A percentile compares a stretch with the other conserved stretches of the same genome.
Evolutionary conservation across 2,797 vertebrate genomes (phyloP).

Genomic region (Chiroxiphia lanceolata): DNA sequence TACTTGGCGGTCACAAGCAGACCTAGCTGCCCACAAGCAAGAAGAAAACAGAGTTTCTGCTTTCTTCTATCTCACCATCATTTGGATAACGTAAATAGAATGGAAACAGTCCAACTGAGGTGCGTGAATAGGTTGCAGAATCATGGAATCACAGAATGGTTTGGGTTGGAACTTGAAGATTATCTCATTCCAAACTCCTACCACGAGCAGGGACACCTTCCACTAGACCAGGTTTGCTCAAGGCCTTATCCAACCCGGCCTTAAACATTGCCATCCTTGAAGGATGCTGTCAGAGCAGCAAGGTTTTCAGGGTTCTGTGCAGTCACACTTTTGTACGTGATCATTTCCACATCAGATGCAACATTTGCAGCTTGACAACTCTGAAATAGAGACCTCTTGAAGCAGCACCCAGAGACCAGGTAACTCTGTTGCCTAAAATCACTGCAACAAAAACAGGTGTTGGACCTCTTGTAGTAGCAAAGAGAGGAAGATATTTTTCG

Average conservation of each 20-base stretch:
- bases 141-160: background rate
- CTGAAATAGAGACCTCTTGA: background rate
- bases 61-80: background rate
- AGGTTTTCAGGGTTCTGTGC: too few relatives aligned
- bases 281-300: background rate
- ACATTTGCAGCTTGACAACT: fast-evolving
- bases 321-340: fast-evolving
- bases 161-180: background rate
- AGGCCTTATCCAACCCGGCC: too few relatives aligned
- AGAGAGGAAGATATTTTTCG: background rate
- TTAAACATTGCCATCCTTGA: background rate
- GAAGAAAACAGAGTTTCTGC: fast-evolving
- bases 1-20: background rate
- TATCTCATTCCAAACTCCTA: background rate
- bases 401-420: background rate
- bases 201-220: background rate
- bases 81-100: background rate
- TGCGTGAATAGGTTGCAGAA: fast-evolving
- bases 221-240: background rate
- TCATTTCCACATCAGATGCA: background rate
- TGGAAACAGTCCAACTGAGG: background rate
- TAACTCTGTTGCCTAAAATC: too few relatives aligned
- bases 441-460: fast-evolving
- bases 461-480: background rate
- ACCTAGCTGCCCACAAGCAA: background rate